These are phyloP conservation scores for Oscheius onirici DNA, from an alignment of 2,888 invertebrate species.

Conservation along the genomic window DNA sequence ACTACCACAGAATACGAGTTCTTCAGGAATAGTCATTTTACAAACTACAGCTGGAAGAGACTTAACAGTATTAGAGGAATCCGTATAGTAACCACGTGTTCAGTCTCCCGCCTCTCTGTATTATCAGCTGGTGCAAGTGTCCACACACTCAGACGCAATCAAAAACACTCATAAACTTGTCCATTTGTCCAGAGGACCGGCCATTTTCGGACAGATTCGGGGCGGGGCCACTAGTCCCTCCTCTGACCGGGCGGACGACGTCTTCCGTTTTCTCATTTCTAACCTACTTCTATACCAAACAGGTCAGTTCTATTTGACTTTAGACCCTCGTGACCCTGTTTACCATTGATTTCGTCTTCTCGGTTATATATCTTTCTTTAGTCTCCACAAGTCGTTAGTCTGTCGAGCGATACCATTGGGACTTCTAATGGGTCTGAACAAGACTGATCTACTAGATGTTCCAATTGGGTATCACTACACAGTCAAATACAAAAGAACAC, in stretches of 20 bases:
- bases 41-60: too few relatives aligned
- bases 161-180: neutral
- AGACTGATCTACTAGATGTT: too few relatives aligned
- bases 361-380: too few relatives aligned
- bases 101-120: neutral
- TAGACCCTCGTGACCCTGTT: too few relatives aligned
- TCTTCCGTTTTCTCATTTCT: neutral
- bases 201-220: neutral
- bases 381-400: too few relatives aligned
- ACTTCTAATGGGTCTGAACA: too few relatives aligned
- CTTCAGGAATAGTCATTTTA: too few relatives aligned
- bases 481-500: too few relatives aligned
- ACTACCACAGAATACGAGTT: too few relatives aligned
- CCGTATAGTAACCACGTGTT: constrained; percentile 1
- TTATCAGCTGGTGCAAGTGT: neutral
- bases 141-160: neutral
- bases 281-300: neutral
- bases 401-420: too few relatives aligned
- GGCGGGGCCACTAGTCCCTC: neutral
- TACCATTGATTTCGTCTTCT: too few relatives aligned
- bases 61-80: neutral
- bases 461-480: too few relatives aligned
- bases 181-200: neutral
- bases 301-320: neutral
- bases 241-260: neutral